These are phyloP conservation scores for Ciconia nigra DNA, from an alignment of 2,797 vertebrate species.

Conservation along the genomic window DNA sequence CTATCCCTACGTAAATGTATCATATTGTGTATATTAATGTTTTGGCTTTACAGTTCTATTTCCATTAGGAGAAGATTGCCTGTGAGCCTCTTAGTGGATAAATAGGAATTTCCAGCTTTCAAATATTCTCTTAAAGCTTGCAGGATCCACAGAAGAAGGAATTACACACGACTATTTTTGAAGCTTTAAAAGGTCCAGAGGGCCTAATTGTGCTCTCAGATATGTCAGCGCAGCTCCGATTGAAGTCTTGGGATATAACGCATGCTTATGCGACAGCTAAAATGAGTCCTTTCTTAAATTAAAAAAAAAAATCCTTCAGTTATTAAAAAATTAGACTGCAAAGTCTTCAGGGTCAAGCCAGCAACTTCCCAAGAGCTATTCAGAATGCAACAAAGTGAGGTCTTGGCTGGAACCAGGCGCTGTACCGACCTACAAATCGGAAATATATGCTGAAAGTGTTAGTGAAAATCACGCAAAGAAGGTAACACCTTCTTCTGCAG, in stretches of 20 bases:
- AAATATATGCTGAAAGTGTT: neutral
- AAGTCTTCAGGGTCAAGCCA: slow-evolving; percentile 1
- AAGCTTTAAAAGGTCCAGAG: slow-evolving; percentile 60
- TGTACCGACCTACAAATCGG: neutral
- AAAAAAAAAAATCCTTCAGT: neutral
- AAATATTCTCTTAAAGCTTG: slow-evolving; percentile 63
- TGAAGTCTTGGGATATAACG: slow-evolving; percentile 35
- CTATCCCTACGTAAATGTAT: slow-evolving; percentile 31
- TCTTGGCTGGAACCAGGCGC: neutral
- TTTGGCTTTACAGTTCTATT: slow-evolving; percentile 60
- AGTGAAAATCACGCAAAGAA: neutral
- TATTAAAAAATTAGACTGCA: slow-evolving; percentile 26
- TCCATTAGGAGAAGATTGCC: slow-evolving; percentile 62
- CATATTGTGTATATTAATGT: slow-evolving; percentile 58
- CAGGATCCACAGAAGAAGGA: slow-evolving; percentile 45
- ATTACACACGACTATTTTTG: slow-evolving; percentile 60
- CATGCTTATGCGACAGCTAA: neutral
- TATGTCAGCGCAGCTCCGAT: neutral
- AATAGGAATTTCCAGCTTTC: slow-evolving; percentile 71
- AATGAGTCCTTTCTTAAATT: slow-evolving; percentile 3
- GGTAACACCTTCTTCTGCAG: neutral
- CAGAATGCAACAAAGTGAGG: neutral
- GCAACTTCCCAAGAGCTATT: neutral
- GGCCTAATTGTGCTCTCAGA: slow-evolving; percentile 51
- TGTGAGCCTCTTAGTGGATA: slow-evolving; percentile 68